Conservation (phyloP, 1,140 invertebrate species). For the Protaetia brevitarsis region DNA sequence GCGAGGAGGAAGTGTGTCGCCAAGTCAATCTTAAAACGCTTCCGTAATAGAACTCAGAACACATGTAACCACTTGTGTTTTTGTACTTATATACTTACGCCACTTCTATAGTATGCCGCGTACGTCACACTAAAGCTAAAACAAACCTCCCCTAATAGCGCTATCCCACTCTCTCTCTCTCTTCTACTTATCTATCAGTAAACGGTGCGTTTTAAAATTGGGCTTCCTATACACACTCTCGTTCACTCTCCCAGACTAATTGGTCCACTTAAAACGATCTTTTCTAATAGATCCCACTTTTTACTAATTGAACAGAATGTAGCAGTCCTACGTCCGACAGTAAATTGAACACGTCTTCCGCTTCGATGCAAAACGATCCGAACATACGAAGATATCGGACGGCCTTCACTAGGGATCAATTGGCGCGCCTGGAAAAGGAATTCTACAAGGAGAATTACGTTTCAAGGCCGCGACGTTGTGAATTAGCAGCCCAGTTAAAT, state of each 20-base stretch:
- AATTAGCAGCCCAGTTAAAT: slow-evolving; percentile 89
- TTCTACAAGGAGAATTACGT: slow-evolving; percentile 98
- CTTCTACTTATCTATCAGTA: too few relatives aligned
- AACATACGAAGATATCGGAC: slow-evolving; percentile 90
- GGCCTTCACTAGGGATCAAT: slow-evolving; percentile 95
- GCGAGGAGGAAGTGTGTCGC: slow-evolving; percentile 36
- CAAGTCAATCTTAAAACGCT: slow-evolving; percentile 22
- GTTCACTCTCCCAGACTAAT: not conserved
- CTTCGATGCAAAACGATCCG: slow-evolving; percentile 54
- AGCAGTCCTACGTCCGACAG: slow-evolving; percentile 46
- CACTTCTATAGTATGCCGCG: too few relatives aligned
- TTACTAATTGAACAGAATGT: slow-evolving; percentile 45
- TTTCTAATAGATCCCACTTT: slow-evolving; percentile 11
- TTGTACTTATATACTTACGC: too few relatives aligned
- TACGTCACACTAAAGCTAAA: too few relatives aligned
- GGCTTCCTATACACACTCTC: slow-evolving; percentile 20
- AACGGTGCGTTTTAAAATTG: slow-evolving; percentile 22
- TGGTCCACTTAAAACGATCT: slow-evolving; percentile 3
- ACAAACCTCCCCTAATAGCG: too few relatives aligned
- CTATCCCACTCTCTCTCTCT: too few relatives aligned
- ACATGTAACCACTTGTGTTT: slow-evolving; percentile 31
- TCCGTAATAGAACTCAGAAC: not conserved
- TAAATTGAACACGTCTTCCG: slow-evolving; percentile 33
- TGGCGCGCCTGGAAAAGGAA: slow-evolving; percentile 92
- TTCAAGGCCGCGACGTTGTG: slow-evolving; percentile 87